These are phyloP conservation scores for Panthera tigris DNA, from an alignment of 2,113 vertebrate genomes.

Conservation along the genomic window DNA sequence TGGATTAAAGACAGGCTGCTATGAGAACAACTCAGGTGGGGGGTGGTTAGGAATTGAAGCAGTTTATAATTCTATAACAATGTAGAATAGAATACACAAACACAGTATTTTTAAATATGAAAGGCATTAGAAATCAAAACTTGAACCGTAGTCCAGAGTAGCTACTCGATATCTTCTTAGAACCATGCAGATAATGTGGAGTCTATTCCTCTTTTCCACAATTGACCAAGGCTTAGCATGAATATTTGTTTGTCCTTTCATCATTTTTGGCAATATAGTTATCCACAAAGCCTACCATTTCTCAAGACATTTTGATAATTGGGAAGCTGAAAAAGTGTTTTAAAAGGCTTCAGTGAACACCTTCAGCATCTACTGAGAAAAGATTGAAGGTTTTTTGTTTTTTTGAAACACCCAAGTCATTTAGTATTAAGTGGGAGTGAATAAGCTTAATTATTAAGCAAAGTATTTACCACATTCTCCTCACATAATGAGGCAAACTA, in stretches of 20 bases:
- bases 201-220: neutral
- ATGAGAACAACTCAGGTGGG: neutral
- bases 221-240: neutral
- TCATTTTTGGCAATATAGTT: neutral
- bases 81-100: conserved; percentile 7
- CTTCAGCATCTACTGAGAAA: neutral
- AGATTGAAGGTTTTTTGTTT: neutral
- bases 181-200: neutral
- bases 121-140: conserved; percentile 7
- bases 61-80: conserved; percentile 14
- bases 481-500: neutral
- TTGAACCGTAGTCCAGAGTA: neutral
- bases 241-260: neutral
- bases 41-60: neutral
- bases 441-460: neutral
- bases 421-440: neutral
- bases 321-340: neutral
- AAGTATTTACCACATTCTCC: neutral
- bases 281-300: neutral
- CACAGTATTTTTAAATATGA: conserved; percentile 26
- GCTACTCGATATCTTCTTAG: neutral
- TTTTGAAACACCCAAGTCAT: neutral
- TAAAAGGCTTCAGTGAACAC: neutral
- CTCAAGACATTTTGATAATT: neutral
- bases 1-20: neutral